Evolutionary conservation across 2,113 vertebrate species (phyloP), one percentile per base, ranked within the genome.

Genomic region (Hippopotamus amphibius): DNA sequence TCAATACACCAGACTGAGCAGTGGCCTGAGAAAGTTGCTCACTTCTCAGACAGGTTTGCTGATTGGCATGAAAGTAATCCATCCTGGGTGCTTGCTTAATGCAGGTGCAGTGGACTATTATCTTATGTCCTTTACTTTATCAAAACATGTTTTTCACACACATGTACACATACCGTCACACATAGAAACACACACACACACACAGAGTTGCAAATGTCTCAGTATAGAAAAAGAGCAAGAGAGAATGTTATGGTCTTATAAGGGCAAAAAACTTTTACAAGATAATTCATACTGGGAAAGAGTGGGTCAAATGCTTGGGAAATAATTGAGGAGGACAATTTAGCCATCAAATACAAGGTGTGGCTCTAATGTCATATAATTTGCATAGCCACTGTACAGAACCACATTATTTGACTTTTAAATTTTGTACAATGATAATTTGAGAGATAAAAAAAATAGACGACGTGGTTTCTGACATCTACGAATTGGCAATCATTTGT

Each of bases 1-100:
- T 93, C 96, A 66, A 89, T 93, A 97, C 24, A 61, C 21, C 33
- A 74, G 92, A 74, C 33, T 90, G 72, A 88, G 43, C 28, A 90
- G 68, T 12, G 46, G 72, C 92, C 90, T 97, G 96, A 94, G 97
- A 98, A 93, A 79, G 53, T 71, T 87, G 89, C n/a, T 97, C 28
- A 94, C 22, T 71, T 94, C 83, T 41, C 80, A 93, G 82, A 86
- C 95, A 85, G 15, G 24, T 82, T 90, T 97, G 85, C 30, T 61
- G 46, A n/a, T 81, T 88, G 53, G 24, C 41, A 5, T 48, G 30
- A 11, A 57, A 82, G 43, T 12, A 19, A 65, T 0, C 28, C 37
- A 81, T 65, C n/a, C 13, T 6, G n/a, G 55, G 59, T 41, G 22
- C 30, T 82, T 92, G 82, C 37, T 95, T 91, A 57, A 46, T 16